phyloP scores from a whole-genome alignment of 2,888 invertebrate species.

The Dione juno region DNA sequence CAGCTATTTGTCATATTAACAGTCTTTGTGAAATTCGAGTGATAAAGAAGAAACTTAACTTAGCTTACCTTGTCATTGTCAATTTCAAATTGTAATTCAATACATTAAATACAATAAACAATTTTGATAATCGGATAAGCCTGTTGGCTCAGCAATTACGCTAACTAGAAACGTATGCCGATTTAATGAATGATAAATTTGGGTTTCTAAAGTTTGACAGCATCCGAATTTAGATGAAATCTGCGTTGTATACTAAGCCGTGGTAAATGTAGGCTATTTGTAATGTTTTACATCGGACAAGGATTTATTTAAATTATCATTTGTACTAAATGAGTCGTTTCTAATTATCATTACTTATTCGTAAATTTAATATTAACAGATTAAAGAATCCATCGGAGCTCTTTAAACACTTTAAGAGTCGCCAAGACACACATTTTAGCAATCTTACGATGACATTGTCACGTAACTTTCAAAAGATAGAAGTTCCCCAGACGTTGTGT shows the following conservation, averaged over 20 bases:
- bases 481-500: too few species aligned
- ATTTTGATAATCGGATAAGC: not conserved
- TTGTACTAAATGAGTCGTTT: conserved; percentile 24
- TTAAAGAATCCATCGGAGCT: too few species aligned
- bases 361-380: too few species aligned
- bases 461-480: too few species aligned
- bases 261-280: conserved; percentile 26
- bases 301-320: conserved; percentile 27
- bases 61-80: too few species aligned
- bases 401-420: too few species aligned
- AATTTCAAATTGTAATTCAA: too few species aligned
- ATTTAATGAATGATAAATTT: conserved; percentile 23
- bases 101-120: conserved; percentile 1
- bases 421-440: too few species aligned
- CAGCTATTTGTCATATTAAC: too few species aligned
- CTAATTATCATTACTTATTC: not conserved
- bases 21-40: too few species aligned
- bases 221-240: conserved; percentile 29
- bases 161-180: conserved; percentile 22
- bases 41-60: too few species aligned
- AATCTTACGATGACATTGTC: too few species aligned
- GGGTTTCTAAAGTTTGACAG: conserved; percentile 33
- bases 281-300: conserved; percentile 34
- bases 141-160: conserved; percentile 14
- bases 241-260: conserved; percentile 19